These are phyloP conservation scores for Deladenus siricidicola DNA, from an alignment of 2,888 invertebrate genomes.

Conservation along the genomic window DNA sequence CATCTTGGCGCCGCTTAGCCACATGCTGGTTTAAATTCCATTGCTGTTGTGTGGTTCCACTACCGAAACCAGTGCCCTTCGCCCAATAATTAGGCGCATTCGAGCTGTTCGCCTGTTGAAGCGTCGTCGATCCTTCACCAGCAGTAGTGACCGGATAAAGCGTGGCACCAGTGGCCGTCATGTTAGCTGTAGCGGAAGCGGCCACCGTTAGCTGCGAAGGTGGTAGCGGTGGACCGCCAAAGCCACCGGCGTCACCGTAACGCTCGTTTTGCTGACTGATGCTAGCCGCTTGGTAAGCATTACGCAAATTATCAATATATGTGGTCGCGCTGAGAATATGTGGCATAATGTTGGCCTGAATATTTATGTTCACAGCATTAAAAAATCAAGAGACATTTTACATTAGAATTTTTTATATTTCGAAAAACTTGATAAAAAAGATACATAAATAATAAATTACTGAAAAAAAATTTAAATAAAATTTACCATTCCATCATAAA, in stretches of 20 bases:
- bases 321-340: too few relatives aligned
- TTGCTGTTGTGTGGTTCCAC: constrained; percentile 84
- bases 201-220: too few relatives aligned
- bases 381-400: too few relatives aligned
- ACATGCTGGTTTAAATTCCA: constrained; percentile 96
- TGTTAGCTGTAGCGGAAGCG: neutral
- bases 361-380: too few relatives aligned
- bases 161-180: neutral
- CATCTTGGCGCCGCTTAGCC: constrained; percentile 76
- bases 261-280: neutral
- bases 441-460: too few relatives aligned
- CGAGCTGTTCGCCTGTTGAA: constrained; percentile 5
- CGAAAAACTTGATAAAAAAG: too few relatives aligned
- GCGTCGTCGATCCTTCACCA: neutral
- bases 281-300: too few relatives aligned
- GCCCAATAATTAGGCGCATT: constrained; percentile 64
- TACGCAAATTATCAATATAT: too few relatives aligned
- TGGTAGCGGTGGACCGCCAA: neutral
- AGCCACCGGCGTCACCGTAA: neutral
- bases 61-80: constrained; percentile 91
- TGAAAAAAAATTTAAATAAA: too few relatives aligned
- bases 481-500: too few relatives aligned
- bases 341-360: too few relatives aligned
- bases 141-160: neutral
- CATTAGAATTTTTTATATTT: too few relatives aligned